These are phyloP conservation scores for Catagonus wagneri DNA, from an alignment of 2,113 vertebrate genomes.

Conservation along the genomic window DNA sequence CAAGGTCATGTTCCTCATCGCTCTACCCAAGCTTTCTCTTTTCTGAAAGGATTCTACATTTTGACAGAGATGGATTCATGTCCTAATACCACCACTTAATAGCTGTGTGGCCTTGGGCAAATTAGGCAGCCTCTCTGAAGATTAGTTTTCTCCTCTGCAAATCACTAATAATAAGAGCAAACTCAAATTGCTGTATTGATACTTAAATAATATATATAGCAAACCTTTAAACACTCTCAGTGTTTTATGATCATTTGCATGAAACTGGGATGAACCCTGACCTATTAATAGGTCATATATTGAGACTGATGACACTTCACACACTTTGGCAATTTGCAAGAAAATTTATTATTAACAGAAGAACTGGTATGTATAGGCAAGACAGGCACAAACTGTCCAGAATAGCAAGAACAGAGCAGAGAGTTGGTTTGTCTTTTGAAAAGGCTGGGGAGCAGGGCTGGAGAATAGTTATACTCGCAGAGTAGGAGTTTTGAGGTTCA, in stretches of 20 bases:
- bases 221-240: neutral
- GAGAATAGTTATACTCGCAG: neutral
- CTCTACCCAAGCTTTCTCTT: neutral
- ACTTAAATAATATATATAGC: neutral
- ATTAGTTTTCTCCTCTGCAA: neutral
- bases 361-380: neutral
- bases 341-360: neutral
- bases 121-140: neutral
- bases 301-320: neutral
- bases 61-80: neutral
- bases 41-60: neutral
- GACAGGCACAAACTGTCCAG: neutral
- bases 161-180: neutral
- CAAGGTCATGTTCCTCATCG: neutral
- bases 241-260: neutral
- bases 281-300: neutral
- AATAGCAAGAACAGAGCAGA: neutral
- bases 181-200: neutral
- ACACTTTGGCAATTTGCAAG: neutral
- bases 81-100: neutral
- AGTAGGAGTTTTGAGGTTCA: neutral
- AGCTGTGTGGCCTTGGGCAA: neutral
- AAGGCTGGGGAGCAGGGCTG: neutral
- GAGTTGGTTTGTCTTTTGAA: neutral
- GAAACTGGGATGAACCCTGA: neutral